Conservation (phyloP, 1,140 invertebrate species). For the Manduca sexta region DNA sequence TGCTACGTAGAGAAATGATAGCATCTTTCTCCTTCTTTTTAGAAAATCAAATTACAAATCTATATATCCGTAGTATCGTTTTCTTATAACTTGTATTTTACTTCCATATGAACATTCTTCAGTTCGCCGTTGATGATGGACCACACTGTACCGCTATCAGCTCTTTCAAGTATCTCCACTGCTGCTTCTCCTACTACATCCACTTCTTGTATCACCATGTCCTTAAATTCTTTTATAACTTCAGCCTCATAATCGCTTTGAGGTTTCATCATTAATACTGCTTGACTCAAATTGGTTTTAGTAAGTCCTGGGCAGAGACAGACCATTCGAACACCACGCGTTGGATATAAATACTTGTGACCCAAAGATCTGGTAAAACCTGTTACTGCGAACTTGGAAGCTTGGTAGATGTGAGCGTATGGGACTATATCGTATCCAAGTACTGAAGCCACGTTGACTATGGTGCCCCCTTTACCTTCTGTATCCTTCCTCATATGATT, state of each 20-base stretch:
- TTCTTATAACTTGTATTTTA: too few species aligned
- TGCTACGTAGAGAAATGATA: too few species aligned
- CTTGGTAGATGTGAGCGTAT: conserved; percentile 8
- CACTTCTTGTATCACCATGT: neutral
- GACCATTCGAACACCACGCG: neutral
- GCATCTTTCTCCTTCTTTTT: too few species aligned
- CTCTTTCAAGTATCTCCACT: neutral
- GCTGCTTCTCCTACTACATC: neutral
- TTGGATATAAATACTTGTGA: neutral
- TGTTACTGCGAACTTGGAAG: neutral
- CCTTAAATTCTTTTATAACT: neutral
- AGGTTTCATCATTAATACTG: neutral
- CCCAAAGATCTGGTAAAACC: neutral
- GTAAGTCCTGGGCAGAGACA: neutral
- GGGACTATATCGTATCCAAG: conserved; percentile 73
- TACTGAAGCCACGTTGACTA: conserved; percentile 77
- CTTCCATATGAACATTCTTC: neutral
- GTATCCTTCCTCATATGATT: conserved; percentile 73
- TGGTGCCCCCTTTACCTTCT: conserved; percentile 74
- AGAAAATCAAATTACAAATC: too few species aligned
- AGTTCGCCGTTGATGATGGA: neutral
- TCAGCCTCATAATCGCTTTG: neutral
- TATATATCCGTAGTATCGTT: too few species aligned
- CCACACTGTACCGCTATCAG: neutral
- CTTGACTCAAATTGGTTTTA: neutral